Evolutionary conservation across 1,140 invertebrate species (phyloP).

Genomic region (Drosophila tani): DNA sequence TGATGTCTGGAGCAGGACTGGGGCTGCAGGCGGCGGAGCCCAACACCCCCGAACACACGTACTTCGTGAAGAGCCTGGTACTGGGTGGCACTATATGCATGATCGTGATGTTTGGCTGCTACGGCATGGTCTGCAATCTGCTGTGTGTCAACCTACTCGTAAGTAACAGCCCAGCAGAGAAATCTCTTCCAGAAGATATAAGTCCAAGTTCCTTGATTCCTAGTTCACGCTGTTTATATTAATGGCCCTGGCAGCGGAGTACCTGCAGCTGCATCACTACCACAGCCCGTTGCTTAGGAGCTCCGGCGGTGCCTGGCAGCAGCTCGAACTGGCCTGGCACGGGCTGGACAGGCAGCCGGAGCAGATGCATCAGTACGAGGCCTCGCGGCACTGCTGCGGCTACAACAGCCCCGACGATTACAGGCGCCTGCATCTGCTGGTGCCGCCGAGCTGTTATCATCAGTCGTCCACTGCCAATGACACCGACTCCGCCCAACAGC

Average conservation of each 20-base stretch:
- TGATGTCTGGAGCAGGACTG: conserved; percentile 65
- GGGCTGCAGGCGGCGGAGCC: conserved; percentile 68
- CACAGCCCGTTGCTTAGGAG: conserved; percentile 52
- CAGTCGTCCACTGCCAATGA: conserved; percentile 35
- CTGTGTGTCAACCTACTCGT: conserved; percentile 75
- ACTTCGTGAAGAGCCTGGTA: conserved; percentile 75
- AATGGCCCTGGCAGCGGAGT: conserved; percentile 66
- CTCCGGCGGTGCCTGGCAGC: conserved; percentile 51
- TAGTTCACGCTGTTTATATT: conserved; percentile 74
- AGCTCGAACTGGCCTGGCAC: conserved; percentile 73
- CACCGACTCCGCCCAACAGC: conserved; percentile 24
- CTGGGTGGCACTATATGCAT: conserved; percentile 75
- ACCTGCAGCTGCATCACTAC: conserved; percentile 76
- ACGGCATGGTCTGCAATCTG: conserved; percentile 69
- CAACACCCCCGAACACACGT: conserved; percentile 75
- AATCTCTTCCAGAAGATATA: background rate
- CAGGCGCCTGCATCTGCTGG: conserved; percentile 53
- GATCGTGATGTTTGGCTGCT: conserved; percentile 77
- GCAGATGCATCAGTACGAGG: conserved; percentile 61
- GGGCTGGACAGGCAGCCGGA: conserved; percentile 52
- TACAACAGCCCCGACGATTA: conserved; percentile 68
- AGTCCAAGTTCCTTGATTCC: background rate
- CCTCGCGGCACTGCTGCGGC: conserved; percentile 63
- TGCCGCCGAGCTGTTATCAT: conserved; percentile 80
- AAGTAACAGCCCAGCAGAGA: background rate